Conservation (phyloP, 2,888 invertebrate genomes). For the Strigamia maritima region DNA sequence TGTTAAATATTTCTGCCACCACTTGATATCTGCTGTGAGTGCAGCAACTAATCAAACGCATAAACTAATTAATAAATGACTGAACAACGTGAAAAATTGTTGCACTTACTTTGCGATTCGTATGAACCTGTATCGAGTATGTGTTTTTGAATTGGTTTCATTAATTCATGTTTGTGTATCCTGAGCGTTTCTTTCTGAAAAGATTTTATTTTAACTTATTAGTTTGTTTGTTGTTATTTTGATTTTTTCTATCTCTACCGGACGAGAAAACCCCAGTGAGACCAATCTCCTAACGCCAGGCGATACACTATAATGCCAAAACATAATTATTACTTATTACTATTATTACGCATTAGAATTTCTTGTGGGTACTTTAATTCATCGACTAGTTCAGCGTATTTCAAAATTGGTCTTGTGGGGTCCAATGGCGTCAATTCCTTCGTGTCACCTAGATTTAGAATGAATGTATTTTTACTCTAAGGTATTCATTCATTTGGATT, state of each 20-base stretch:
- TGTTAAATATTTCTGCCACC: constrained; percentile 59
- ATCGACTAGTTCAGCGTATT: neutral
- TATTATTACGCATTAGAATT: too few relatives aligned
- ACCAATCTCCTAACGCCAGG: neutral
- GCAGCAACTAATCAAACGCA: constrained; percentile 65
- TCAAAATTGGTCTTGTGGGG: neutral
- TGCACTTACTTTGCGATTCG: constrained; percentile 66
- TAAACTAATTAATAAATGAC: neutral
- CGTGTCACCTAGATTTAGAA: neutral
- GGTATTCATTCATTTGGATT: neutral
- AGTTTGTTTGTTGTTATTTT: neutral
- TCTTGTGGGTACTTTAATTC: too few relatives aligned
- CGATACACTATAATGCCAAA: neutral
- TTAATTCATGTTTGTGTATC: constrained; percentile 51
- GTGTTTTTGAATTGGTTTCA: constrained; percentile 66
- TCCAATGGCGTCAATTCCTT: neutral
- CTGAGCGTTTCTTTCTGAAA: neutral
- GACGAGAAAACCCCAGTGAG: neutral
- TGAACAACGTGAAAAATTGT: neutral
- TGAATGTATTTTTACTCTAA: neutral
- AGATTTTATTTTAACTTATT: neutral
- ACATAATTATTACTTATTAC: neutral
- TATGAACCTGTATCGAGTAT: constrained; percentile 65
- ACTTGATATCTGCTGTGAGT: constrained; percentile 70
- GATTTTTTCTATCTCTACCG: neutral